Conservation (phyloP, 2,113 vertebrate genomes). For the Rhinoptilus africanus region DNA sequence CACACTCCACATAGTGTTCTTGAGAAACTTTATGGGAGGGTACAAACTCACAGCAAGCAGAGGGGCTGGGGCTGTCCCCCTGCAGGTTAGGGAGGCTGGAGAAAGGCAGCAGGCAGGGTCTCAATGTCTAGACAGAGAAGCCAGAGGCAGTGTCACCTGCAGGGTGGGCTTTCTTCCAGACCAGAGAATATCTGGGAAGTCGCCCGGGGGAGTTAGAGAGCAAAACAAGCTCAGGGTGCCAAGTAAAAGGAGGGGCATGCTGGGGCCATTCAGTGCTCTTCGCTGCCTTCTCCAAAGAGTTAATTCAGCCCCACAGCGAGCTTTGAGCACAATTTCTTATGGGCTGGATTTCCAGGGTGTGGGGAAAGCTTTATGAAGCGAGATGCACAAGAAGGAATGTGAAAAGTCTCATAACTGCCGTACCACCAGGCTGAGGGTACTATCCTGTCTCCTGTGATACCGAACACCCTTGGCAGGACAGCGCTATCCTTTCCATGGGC, state of each 20-base stretch:
- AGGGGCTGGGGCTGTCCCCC: neutral
- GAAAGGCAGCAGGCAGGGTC: neutral
- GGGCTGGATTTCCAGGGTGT: neutral
- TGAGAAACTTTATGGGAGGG: neutral
- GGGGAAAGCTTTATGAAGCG: neutral
- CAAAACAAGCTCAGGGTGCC: neutral
- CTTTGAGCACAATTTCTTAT: neutral
- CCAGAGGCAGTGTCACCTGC: neutral
- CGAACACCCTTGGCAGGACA: neutral
- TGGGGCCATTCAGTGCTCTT: neutral
- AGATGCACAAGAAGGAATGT: neutral
- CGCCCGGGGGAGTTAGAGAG: neutral
- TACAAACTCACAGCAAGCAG: neutral
- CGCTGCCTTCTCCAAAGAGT: neutral
- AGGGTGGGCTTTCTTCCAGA: neutral
- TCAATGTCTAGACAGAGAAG: neutral
- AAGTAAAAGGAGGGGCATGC: neutral
- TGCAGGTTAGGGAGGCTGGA: neutral
- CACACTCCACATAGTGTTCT: neutral
- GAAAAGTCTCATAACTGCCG: neutral
- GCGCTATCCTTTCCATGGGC: neutral
- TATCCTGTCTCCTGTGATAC: neutral
- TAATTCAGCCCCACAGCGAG: neutral
- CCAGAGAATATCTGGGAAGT: neutral
- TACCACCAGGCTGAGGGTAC: neutral